Base-by-base conservation (phyloP, 1,140 invertebrate species). In the Elymnias hypermnestra region DNA sequence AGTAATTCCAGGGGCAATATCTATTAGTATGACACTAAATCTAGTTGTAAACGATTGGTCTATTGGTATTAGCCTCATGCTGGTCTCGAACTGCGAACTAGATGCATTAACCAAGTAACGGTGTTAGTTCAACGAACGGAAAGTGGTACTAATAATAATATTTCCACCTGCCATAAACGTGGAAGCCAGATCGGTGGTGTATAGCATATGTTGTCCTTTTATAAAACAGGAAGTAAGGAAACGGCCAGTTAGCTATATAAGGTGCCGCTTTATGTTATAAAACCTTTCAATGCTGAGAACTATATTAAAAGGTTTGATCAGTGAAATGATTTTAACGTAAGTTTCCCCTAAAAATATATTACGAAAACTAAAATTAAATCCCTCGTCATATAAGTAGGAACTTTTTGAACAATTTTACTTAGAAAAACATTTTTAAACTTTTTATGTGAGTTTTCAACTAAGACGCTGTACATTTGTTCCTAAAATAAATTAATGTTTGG, bases 11-110 rank as follows among this genome's bases (percentile, higher is more conserved):
- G 41, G 33, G 44, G 44, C 48, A 54, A 28, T 28, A 39, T 35
- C 42, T 43, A 42, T 57, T 55, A 61, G 44, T 15, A 41, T 38
- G 39, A 43, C 39, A 48, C 58, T 56, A 48, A 53, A 53, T 61
- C 43, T 55, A 25, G 29, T 36, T 21, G 37, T 35, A 47, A 33
- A 38, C 38, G 51, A 53, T 53, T 53, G 60, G 56, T 57, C 61
- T 65, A 75, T 83, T 77, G 66, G 79, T 79, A 83, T 83, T 81
- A 70, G 63, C 81, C 74, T 72, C 78, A 74, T 76, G 74, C 74
- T 12, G 26, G 4, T 63, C 57, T 53, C 60, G 53, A 44, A 55
- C 43, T 62, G 68, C 68, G 74, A 76, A 59, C 72, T 76, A 70
- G 70, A 72, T 77, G 75, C 69, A 68, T 76, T 69, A 76, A 78